Percentiles rank a stretch among this genome's conserved stretches.
These are phyloP conservation scores for Grammomys dolichurus DNA, from an alignment of 2,113 vertebrate genomes.

Conservation along the genomic window DNA sequence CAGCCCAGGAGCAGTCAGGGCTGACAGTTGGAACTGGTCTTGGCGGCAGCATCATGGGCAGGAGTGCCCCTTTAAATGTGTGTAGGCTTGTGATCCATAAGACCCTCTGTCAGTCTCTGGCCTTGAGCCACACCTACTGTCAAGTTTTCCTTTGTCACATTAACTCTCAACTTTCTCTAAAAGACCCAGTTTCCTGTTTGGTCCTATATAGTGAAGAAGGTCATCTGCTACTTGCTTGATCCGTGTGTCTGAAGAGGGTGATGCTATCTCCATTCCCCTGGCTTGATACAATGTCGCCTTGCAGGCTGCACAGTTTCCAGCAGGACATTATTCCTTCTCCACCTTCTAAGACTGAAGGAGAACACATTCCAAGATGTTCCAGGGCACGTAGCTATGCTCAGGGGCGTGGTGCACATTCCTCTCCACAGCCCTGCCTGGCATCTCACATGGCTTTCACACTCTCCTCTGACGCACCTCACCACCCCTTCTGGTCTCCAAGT, in stretches of 20 bases:
- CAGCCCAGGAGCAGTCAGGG: background rate
- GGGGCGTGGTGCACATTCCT: background rate
- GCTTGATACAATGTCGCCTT: rapidly evolving
- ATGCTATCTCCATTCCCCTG: rapidly evolving
- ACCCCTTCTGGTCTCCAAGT: slow-evolving; percentile 56
- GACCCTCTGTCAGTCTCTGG: background rate
- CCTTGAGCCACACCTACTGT: background rate
- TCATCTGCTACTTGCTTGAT: rapidly evolving
- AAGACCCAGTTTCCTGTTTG: background rate
- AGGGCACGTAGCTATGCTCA: background rate
- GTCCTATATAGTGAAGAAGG: no score
- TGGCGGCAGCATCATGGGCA: rapidly evolving
- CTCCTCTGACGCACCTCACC: slow-evolving; percentile 27
- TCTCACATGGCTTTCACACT: slow-evolving; percentile 28
- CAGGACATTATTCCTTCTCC: no score
- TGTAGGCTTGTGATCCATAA: background rate
- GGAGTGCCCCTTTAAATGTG: background rate
- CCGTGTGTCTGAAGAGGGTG: background rate
- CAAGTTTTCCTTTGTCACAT: background rate
- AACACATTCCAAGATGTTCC: background rate
- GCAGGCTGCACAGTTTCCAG: background rate
- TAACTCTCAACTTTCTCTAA: background rate
- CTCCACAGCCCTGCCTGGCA: slow-evolving; percentile 50
- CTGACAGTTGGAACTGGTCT: background rate
- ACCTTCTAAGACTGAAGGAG: rapidly evolving